A percentile compares a stretch with the other conserved stretches of the same genome.
Evolutionary conservation across 2,797 vertebrate genomes (phyloP).

Genomic region (Myotis myotis): DNA sequence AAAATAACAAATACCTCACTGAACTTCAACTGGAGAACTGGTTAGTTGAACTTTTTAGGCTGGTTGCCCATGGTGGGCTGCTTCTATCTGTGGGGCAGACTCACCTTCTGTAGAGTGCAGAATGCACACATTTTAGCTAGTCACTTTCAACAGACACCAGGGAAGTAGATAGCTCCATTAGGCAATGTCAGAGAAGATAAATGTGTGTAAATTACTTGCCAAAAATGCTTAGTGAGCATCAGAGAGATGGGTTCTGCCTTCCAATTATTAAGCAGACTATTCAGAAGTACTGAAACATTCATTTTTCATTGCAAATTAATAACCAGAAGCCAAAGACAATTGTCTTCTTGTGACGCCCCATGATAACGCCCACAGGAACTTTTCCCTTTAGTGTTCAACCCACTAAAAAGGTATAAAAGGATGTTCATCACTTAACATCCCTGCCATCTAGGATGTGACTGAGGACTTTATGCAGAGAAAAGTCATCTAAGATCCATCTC

Average conservation of each 20-base stretch:
- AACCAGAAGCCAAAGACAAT: constrained; percentile 53
- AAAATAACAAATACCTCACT: constrained; percentile 27
- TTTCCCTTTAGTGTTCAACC: not conserved
- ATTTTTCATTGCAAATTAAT: constrained; percentile 44
- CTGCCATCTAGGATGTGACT: constrained; percentile 4
- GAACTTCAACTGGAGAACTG: not conserved
- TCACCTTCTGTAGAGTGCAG: not conserved
- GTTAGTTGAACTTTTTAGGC: not conserved
- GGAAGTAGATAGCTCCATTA: constrained; percentile 33
- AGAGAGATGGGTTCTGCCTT: constrained; percentile 61
- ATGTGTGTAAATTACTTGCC: constrained; percentile 54
- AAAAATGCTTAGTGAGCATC: constrained; percentile 60
- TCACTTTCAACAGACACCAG: not conserved
- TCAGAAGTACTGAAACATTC: constrained; percentile 47
- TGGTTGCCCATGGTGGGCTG: not conserved
- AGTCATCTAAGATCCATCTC: not conserved
- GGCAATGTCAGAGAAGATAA: constrained; percentile 54
- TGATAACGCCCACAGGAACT: not conserved
- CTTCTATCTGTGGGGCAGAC: not conserved
- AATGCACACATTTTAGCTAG: not conserved
- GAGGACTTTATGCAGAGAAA: constrained; percentile 10
- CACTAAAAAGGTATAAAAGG: constrained; percentile 19
- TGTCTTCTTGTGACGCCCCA: constrained; percentile 33
- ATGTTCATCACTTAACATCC: not conserved
- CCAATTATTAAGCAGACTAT: constrained; percentile 57